phyloP scores from a whole-genome alignment of 2,797 vertebrate species.

The Myotis planiceps region DNA sequence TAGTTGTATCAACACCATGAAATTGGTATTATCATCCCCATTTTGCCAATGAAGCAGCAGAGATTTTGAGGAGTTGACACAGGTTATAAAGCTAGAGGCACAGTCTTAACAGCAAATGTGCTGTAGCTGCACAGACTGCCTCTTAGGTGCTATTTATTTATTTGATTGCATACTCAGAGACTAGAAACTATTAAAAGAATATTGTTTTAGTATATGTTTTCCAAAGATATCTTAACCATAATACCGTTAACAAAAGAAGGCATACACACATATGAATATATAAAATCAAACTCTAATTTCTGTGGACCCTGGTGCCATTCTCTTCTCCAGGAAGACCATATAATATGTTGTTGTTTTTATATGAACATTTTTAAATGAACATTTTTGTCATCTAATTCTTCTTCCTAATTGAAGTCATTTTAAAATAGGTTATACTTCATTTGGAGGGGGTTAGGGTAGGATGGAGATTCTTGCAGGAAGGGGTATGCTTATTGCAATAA shows the following conservation, averaged over 20 bases:
- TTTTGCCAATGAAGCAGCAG: neutral
- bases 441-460: neutral
- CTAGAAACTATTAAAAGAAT: neutral
- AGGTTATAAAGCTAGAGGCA: neutral
- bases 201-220: neutral
- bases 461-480: neutral
- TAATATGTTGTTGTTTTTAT: neutral
- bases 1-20: neutral
- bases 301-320: neutral
- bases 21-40: neutral
- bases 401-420: conserved; percentile 1
- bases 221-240: neutral
- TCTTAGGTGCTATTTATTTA: neutral
- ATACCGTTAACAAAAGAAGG: neutral
- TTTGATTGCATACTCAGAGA: neutral
- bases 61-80: neutral
- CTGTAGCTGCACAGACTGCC: neutral
- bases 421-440: neutral
- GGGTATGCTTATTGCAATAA: neutral
- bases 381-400: neutral
- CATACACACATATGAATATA: neutral
- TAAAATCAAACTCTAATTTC: neutral
- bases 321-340: neutral
- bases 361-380: neutral
- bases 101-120: neutral